Evolutionary conservation across 2,888 invertebrate genomes (phyloP), one percentile per base, ranked within the genome.

Genomic region (Anthophora plumipes): DNA sequence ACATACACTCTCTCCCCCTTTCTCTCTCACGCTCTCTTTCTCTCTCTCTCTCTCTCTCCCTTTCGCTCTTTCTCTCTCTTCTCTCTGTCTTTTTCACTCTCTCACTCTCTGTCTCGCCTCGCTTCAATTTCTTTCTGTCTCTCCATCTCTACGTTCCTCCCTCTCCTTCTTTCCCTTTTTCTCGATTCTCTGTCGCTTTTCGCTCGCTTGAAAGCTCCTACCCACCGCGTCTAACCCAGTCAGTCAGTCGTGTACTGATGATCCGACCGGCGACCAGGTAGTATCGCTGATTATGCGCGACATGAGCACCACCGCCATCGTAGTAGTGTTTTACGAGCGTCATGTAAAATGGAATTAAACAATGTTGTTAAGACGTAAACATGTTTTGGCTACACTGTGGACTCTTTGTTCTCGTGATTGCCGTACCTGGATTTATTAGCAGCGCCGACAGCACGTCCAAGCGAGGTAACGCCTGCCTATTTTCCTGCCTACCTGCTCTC

Each of bases 341-440:
- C 89, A 91, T 92, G 91, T 92, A 92, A 92, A 82, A 93, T 93
- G 93, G 92, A 92, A 92, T 91, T 93, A 91, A 93, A 93, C 92
- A 92, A 93, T 93, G 93, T 92, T 93, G 92, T 92, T 92, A 93
- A 92, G 92, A 93, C 91, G 89, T 93, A 93, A 93, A 93, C 91
- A 93, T 93, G 93, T 92, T 92, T 92, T 93, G 92, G 93, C 90
- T 92, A 93, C 91, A 91, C 90, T 92, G 91, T 91, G 92, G 92
- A 93, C 92, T 93, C 89, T 91, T 93, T 91, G 91, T 93, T 92
- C 91, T 93, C 91, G 92, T 93, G 91, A 93, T 93, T 91, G 91
- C 90, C 90, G 91, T 92, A 92, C 92, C 91, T 92, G 92, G 92
- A 93, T 93, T 93, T 91, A 92, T 91, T 91, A 92, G 90, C 90